Percentiles rank a stretch among this genome's conserved stretches.
phyloP scores from a whole-genome alignment of 2,888 invertebrate species.

The Punctoribates punctum region DNA sequence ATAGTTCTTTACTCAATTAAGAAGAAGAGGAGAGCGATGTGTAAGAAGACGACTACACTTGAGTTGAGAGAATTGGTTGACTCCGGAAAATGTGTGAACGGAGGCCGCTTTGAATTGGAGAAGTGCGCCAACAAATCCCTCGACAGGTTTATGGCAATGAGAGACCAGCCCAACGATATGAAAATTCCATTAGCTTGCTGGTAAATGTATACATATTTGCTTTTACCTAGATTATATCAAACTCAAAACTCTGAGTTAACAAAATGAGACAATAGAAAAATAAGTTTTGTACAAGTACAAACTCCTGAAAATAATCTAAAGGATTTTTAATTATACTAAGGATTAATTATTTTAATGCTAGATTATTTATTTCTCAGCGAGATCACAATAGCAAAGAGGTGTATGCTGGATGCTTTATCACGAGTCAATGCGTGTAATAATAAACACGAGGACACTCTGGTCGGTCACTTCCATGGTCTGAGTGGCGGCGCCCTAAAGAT shows the following conservation, averaged over 20 bases:
- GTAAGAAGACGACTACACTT: neutral
- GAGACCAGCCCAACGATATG: neutral
- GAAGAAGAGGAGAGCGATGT: neutral
- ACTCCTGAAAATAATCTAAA: too few relatives aligned
- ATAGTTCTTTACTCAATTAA: constrained; percentile 12
- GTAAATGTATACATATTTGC: neutral
- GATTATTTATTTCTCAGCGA: too few relatives aligned
- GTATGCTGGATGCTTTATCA: neutral
- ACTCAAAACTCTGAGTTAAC: neutral
- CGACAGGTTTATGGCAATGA: constrained; percentile 4
- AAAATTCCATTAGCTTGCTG: constrained; percentile 33
- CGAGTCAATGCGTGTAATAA: neutral
- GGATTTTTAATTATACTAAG: too few relatives aligned
- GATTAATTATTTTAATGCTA: too few relatives aligned
- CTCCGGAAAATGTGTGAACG: constrained; percentile 10
- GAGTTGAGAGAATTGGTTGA: neutral
- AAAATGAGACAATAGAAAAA: neutral
- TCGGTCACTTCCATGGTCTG: neutral
- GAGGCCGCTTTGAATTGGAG: neutral
- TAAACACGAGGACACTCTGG: neutral
- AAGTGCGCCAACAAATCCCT: neutral
- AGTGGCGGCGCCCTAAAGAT: constrained; percentile 15
- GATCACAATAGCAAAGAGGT: neutral
- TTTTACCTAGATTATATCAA: neutral
- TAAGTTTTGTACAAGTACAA: neutral